These are phyloP conservation scores for Asteroscopus sphinx DNA, from an alignment of 2,888 invertebrate species.

Conservation along the genomic window DNA sequence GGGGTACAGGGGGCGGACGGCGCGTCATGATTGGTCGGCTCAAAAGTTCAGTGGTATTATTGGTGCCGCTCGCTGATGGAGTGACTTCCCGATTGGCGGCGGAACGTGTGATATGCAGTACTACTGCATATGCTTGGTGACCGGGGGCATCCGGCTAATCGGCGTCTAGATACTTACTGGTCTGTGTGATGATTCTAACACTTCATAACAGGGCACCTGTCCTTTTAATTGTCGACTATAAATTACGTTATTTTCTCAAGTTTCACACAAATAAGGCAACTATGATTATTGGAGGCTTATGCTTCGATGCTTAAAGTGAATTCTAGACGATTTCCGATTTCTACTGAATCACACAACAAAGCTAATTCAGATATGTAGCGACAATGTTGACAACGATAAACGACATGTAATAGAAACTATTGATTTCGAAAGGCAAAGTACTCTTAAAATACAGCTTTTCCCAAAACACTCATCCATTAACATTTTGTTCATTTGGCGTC, in stretches of 20 bases:
- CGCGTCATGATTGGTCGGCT: too few relatives aligned
- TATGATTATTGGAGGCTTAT: constrained; percentile 22
- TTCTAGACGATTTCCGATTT: neutral
- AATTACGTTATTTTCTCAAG: constrained; percentile 9
- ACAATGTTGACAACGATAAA: constrained; percentile 41
- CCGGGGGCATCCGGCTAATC: too few relatives aligned
- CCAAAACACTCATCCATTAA: constrained; percentile 41
- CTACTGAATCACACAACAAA: constrained; percentile 29
- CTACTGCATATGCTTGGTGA: too few relatives aligned
- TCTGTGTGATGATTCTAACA: too few relatives aligned
- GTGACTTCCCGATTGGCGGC: too few relatives aligned
- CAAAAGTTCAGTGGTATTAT: too few relatives aligned
- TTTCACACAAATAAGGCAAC: constrained; percentile 35
- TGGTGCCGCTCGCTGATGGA: too few relatives aligned
- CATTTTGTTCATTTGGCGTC: constrained; percentile 54
- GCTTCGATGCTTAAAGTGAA: constrained; percentile 36
- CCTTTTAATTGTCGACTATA: constrained; percentile 17
- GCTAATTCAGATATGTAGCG: constrained; percentile 44
- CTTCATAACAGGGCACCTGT: too few relatives aligned
- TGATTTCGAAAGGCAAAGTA: constrained; percentile 52
- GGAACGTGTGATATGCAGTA: too few relatives aligned
- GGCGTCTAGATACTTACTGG: too few relatives aligned
- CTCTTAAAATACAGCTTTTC: constrained; percentile 48
- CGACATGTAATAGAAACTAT: constrained; percentile 30
- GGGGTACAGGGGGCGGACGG: too few relatives aligned